These are phyloP conservation scores for Macrochelys suwanniensis DNA, from an alignment of 2,797 vertebrate genomes.

Conservation along the genomic window DNA sequence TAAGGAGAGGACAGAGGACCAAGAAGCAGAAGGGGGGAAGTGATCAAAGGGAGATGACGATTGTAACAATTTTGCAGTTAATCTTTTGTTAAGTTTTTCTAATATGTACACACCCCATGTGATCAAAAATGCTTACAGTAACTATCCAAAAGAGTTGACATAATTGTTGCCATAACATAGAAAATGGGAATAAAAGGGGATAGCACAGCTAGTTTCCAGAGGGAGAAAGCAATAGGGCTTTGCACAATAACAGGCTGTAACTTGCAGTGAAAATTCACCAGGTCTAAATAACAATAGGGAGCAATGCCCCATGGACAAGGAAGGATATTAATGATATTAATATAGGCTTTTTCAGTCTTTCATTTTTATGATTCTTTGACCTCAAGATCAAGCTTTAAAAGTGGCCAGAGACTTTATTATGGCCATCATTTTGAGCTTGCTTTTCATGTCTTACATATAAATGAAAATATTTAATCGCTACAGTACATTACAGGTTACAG, in stretches of 20 bases:
- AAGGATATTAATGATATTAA: not conserved
- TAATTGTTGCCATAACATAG: not conserved
- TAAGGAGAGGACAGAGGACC: not conserved
- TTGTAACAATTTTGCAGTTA: not conserved
- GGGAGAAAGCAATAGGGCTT: not conserved
- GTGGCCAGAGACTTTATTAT: not conserved
- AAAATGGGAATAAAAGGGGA: not conserved
- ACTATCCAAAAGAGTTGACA: not conserved
- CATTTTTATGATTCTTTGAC: slow-evolving; percentile 5
- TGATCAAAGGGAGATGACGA: not conserved
- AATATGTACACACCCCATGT: not conserved
- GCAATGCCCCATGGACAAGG: not conserved
- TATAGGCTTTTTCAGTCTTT: not conserved
- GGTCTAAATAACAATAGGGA: not conserved
- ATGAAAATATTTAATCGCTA: slow-evolving; percentile 16
- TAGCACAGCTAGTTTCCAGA: slow-evolving; percentile 43
- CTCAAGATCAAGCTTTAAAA: not conserved
- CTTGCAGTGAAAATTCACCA: not conserved
- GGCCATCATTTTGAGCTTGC: not conserved
- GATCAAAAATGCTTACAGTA: slow-evolving; percentile 10
- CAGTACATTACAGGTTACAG: not conserved
- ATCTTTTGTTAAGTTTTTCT: not conserved
- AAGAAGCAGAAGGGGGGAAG: not conserved
- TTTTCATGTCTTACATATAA: not conserved
- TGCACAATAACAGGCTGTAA: not conserved